Percentiles rank a stretch among this genome's conserved stretches.
These are phyloP conservation scores for Tragelaphus strepsiceros DNA, from an alignment of 2,113 vertebrate genomes.

Conservation along the genomic window DNA sequence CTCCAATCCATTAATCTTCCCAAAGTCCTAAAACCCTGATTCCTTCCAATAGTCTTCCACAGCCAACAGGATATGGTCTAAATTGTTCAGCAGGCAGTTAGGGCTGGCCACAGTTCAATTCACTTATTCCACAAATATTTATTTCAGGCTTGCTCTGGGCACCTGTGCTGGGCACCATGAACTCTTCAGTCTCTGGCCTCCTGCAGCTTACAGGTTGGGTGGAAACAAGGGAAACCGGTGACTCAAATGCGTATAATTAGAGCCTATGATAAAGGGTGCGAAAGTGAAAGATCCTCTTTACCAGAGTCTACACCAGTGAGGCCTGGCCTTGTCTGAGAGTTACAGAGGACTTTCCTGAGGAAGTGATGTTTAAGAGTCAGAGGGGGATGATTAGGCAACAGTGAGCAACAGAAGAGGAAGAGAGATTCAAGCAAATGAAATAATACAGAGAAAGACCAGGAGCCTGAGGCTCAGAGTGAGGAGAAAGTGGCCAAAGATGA, in stretches of 20 bases:
- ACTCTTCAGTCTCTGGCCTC: background rate
- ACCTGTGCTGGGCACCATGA: background rate
- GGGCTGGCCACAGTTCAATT: background rate
- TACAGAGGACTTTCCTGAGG: background rate
- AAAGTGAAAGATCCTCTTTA: background rate
- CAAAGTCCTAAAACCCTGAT: background rate
- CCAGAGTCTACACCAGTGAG: background rate
- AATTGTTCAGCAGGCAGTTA: constrained; percentile 20
- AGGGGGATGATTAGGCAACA: background rate
- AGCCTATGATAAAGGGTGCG: background rate
- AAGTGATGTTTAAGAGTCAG: constrained; percentile 3
- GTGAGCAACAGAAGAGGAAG: background rate
- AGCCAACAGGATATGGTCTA: constrained; percentile 16
- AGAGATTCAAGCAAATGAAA: background rate
- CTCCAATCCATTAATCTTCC: background rate
- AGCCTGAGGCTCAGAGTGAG: background rate
- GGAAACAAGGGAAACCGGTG: background rate
- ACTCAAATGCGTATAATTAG: background rate
- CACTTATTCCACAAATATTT: constrained; percentile 28
- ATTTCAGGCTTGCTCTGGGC: constrained; percentile 6
- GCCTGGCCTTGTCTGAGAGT: background rate
- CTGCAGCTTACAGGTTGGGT: background rate
- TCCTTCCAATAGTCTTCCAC: background rate
- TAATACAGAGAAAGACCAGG: background rate
- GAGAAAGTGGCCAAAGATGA: background rate